Base-by-base conservation (phyloP, 2,888 invertebrate genomes). In the Platynereis dumerilii region DNA sequence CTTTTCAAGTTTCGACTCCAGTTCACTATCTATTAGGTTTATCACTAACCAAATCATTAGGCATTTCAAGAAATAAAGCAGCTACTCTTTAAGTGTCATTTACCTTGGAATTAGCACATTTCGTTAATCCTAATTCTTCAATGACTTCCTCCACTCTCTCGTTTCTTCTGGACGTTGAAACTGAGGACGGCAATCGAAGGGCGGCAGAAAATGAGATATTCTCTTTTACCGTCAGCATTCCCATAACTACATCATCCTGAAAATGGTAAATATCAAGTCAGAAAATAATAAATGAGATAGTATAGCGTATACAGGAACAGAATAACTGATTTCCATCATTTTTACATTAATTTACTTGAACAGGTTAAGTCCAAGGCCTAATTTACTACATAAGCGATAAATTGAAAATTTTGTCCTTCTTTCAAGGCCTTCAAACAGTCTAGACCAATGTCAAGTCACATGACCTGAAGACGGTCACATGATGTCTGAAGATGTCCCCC, bases 181-280 rank as follows among this genome's bases (percentile, higher is more conserved):
- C 64, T 20, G 65, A 26, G 7, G 65, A 64, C 2, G 81, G 78
- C 22, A 84, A 72, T 22, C 84, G 75, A 7, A 84, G 73, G 2
- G 78, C 74, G 3, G 84, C 83, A 39, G 84, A 84, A 68, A 84
- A 84, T 64, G 70, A 67, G 66, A 84, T 76, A 64, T 83, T 84
- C 68, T 84, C 82, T 58, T 78, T 65, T 2, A 84, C 79, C 24
- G 81, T 81, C 57, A 84, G 72, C 24, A 81, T 83, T 48, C 83
- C 83, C 79, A 82, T 82, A 29, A 84, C 79, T 60, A 82, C 78
- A 69, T 84, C 83, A 75, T 84, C 84, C 82, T 83, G 60, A 10
- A 34, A 61, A 34, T 17, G 17, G 10, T 2, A 24, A 29, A 27
- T 44, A n/a, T n/a, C n/a, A n/a, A n/a, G n/a, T n/a, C n/a, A n/a